Conservation (phyloP, 2,797 vertebrate species). For the Chloroceryle inda region DNA sequence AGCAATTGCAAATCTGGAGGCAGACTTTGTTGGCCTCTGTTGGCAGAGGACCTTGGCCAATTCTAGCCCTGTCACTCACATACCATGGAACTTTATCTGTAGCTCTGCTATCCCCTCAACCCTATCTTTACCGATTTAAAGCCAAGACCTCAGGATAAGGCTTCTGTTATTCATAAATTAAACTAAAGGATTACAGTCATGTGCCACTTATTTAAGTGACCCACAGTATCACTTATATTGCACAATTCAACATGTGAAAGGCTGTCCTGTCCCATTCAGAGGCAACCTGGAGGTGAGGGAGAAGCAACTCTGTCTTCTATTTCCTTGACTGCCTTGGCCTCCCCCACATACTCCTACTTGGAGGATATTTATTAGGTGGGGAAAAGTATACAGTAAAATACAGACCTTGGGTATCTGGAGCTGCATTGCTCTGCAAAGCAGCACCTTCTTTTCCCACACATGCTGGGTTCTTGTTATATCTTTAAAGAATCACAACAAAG, state of each 20-base stretch:
- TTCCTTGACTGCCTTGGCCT: not conserved
- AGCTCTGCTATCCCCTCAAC: not conserved
- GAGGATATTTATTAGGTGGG: not conserved
- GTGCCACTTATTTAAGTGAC: not conserved
- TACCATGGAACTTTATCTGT: not conserved
- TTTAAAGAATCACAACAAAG: constrained; percentile 48
- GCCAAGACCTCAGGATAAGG: not conserved
- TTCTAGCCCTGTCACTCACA: not conserved
- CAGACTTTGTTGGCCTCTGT: not conserved
- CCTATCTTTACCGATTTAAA: not conserved
- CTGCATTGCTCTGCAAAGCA: not conserved
- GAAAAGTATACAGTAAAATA: not conserved
- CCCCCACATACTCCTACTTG: not conserved
- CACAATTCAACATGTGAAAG: not conserved
- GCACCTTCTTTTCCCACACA: not conserved
- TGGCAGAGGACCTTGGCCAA: not conserved
- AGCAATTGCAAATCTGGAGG: not conserved
- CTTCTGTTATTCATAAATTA: not conserved
- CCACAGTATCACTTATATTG: not conserved
- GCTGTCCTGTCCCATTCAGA: not conserved
- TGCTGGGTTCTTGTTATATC: not conserved
- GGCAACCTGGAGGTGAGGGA: not conserved
- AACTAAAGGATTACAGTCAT: not conserved
- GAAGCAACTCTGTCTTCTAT: not conserved
- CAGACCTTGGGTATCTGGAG: not conserved